These are phyloP conservation scores for Rutpela maculata DNA, from an alignment of 2,888 invertebrate genomes.

Conservation along the genomic window DNA sequence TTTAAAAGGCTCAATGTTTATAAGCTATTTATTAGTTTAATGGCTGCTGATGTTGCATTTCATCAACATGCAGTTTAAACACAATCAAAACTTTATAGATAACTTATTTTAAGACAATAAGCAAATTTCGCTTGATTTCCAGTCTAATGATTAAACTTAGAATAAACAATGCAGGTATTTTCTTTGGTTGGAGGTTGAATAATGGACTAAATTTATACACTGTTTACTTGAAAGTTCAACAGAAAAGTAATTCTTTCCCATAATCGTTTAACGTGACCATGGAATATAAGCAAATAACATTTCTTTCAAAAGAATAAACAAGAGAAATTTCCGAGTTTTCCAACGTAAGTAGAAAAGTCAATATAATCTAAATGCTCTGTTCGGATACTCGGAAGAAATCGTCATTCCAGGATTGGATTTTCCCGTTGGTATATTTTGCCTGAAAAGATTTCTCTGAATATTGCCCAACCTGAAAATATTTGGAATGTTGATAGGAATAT, in stretches of 20 bases:
- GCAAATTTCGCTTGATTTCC: neutral
- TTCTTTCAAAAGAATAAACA: conserved; percentile 13
- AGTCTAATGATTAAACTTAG: neutral
- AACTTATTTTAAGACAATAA: neutral
- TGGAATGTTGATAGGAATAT: neutral
- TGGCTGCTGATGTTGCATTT: neutral
- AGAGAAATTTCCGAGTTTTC: conserved; percentile 18
- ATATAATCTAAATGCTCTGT: conserved; percentile 22
- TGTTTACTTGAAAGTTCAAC: neutral
- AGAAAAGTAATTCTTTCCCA: neutral
- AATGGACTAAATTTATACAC: neutral
- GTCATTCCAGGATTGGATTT: conserved; percentile 14
- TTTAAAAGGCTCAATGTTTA: neutral
- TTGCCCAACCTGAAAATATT: too few species aligned
- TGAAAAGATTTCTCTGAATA: neutral
- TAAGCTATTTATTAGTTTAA: neutral
- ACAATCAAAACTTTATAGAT: neutral
- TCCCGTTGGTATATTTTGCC: neutral
- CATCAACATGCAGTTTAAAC: neutral
- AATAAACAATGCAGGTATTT: neutral
- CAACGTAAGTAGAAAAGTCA: conserved; percentile 24
- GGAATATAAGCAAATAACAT: conserved; percentile 25
- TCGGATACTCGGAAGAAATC: conserved; percentile 22
- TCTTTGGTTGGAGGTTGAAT: neutral
- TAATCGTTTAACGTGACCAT: conserved; percentile 8